Base-by-base conservation (phyloP, 1,140 invertebrate species). In the Drosophila yakuba region DNA sequence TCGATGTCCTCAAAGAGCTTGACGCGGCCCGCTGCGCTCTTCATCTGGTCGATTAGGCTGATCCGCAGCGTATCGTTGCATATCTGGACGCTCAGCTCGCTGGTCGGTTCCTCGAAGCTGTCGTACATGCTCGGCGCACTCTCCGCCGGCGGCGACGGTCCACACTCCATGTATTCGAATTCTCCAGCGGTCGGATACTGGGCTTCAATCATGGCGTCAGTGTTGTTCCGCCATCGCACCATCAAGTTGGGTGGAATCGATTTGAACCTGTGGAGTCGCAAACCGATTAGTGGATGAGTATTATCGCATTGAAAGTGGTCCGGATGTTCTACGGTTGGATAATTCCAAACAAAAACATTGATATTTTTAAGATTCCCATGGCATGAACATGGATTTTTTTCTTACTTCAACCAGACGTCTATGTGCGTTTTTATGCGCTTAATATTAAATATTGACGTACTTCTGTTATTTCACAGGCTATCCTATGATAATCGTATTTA, bases 1-100 rank as follows among this genome's bases (percentile, higher is more conserved):
- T 97, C 96, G 20, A 97, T 93, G 55, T 96, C 95, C 60, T 96
- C 95, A 4, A 96, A 92, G 1, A 96, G 91, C 11, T 95, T 94
- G 17, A 95, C 92, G 17, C 95, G 93, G 6, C 96, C 95, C 12
- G 94, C 94, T 8, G 94, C 93, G 35, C 93, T 93, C 73, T 95
- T 94, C 94, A 96, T 95, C 76, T 96, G 95, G 71, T 96, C 96
- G 14, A 95, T 93, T 8, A 96, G 93, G 72, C 95, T 94, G 78
- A 94, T 94, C 79, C 94, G 94, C 32, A 97, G 94, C n/a, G 95
- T 95, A 60, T 96, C 96, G 67, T 94, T 94, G 91, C 95, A 96
- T 59, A 97, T 95, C 75, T 95, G 95, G 58, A 96, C 94, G 74
- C 95, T 95, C 69, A 96, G 92, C 61, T 96, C 96, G 62, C 94